These are phyloP conservation scores for Pollenia amentaria DNA, from an alignment of 2,888 invertebrate genomes.

Conservation along the genomic window DNA sequence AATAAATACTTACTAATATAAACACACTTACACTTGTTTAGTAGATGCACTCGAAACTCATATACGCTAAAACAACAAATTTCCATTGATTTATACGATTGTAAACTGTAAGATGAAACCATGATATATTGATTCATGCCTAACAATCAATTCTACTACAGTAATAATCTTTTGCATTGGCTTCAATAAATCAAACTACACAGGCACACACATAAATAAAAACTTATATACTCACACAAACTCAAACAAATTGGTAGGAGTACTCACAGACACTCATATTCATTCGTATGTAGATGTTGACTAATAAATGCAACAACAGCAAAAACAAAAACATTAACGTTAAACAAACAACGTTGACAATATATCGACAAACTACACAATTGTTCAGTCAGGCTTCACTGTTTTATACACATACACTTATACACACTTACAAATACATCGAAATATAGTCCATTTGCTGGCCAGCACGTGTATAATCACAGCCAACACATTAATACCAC, in stretches of 20 bases:
- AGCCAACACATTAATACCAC: slow-evolving; percentile 57
- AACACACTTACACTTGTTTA: neutral
- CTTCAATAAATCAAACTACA: slow-evolving; percentile 71
- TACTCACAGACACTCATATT: slow-evolving; percentile 17
- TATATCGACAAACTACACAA: slow-evolving; percentile 40
- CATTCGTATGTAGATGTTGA: slow-evolving; percentile 4
- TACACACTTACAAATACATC: neutral
- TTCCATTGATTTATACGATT: slow-evolving; percentile 68
- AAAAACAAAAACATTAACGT: neutral
- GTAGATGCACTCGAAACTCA: neutral
- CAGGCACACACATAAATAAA: slow-evolving; percentile 18
- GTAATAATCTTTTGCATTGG: slow-evolving; percentile 70
- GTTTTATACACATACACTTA: neutral
- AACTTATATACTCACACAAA: neutral
- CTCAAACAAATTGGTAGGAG: neutral
- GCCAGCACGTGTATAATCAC: slow-evolving; percentile 61
- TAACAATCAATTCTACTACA: slow-evolving; percentile 70
- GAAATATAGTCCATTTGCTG: slow-evolving; percentile 52
- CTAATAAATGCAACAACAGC: slow-evolving; percentile 9
- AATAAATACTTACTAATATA: slow-evolving; percentile 21
- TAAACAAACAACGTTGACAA: slow-evolving; percentile 54
- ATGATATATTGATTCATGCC: slow-evolving; percentile 73
- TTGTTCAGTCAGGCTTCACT: neutral
- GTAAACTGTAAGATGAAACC: slow-evolving; percentile 68
- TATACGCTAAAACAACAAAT: slow-evolving; percentile 38